phyloP scores from a whole-genome alignment of 2,888 invertebrate genomes.

The Drosophila pseudotakahashii region DNA sequence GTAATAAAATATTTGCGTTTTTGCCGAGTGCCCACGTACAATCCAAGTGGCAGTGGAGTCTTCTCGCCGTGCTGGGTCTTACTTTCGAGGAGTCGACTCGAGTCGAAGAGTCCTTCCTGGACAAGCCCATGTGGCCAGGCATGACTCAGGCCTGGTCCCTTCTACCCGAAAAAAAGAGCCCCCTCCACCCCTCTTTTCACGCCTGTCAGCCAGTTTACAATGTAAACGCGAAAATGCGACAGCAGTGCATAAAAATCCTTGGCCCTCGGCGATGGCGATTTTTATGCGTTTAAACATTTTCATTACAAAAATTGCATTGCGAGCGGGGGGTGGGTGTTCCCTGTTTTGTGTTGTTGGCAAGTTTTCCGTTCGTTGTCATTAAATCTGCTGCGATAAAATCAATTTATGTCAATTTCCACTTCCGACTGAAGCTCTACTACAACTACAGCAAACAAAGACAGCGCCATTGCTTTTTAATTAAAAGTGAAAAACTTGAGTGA shows the following conservation, averaged over 20 bases:
- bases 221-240: conserved; percentile 80
- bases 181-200: background rate
- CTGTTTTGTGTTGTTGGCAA: conserved; percentile 34
- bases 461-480: conserved; percentile 74
- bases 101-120: conserved; percentile 14
- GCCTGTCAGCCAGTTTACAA: conserved; percentile 79
- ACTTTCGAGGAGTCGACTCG: conserved; percentile 20
- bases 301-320: conserved; percentile 79
- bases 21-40: conserved; percentile 69
- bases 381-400: conserved; percentile 79
- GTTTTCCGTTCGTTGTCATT: conserved; percentile 77
- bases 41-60: conserved; percentile 27
- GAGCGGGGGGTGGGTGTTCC: background rate
- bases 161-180: background rate
- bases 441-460: conserved; percentile 46
- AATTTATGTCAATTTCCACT: conserved; percentile 78
- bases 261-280: conserved; percentile 65
- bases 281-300: conserved; percentile 80
- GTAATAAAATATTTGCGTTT: conserved; percentile 81
- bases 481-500: conserved; percentile 75
- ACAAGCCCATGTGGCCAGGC: conserved; percentile 62
- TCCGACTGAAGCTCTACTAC: conserved; percentile 46
- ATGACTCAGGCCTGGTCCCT: conserved; percentile 63
- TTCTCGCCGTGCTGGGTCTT: conserved; percentile 38
- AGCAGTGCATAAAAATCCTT: conserved; percentile 80